Evolutionary conservation across 2,797 vertebrate genomes (phyloP), one percentile per base, ranked within the genome.

Genomic region (Coracias cyanogaster): DNA sequence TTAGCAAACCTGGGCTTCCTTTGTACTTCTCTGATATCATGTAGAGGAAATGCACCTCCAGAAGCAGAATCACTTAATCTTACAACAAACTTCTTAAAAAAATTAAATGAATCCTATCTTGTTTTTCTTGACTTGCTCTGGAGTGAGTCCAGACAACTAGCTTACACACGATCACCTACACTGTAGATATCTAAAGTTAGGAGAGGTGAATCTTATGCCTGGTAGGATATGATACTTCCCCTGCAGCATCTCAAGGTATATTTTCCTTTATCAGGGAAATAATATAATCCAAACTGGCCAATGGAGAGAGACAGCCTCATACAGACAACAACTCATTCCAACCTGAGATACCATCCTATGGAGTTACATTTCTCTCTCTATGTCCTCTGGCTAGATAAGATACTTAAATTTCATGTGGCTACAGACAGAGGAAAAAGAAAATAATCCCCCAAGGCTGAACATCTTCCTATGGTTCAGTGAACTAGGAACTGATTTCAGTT

Each of bases 331-430:
- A 33, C 46, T 82, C 66, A 61, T 43, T 82, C 58, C 39, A 70
- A 16, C 37, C 61, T n/a, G 62, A 95, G 90, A 93, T 94, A 93
- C 22, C 43, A 58, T 86, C 88, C 70, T 82, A 25, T 49, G 70
- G 58, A 90, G 90, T 66, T 82, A 90, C 51, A 79, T 92, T 96
- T 96, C 77, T 93, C n/a, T 77, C 64, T 85, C 6, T 91, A 48
- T 86, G 81, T 86, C n/a, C 41, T 89, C 86, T 82, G 70, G 66
- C 62, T 88, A 93, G 93, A 95, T 94, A 95, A 94, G 80, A 79
- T 88, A 72, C 88, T 96, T 94, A 90, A 69, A 93, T 94, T 91
- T 90, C 83, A 77, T 78, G 71, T 70, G 88, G 55, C 90, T 90
- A 76, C 66, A 86, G 73, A 70, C 49, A 76, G 37, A 19, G n/a